Percentiles rank a stretch among this genome's conserved stretches.
These are phyloP conservation scores for Metopia argyrocephala DNA, from an alignment of 2,888 invertebrate species.

Conservation along the genomic window DNA sequence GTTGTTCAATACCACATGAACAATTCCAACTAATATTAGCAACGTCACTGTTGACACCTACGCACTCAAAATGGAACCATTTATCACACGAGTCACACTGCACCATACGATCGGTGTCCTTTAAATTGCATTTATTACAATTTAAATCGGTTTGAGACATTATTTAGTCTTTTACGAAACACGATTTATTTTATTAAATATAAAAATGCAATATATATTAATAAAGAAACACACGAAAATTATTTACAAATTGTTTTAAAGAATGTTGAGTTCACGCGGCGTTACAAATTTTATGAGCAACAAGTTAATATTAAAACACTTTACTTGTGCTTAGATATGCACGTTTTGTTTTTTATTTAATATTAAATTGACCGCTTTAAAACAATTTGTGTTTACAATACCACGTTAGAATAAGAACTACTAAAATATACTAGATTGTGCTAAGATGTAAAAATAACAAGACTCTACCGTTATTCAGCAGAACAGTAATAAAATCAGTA, in stretches of 20 bases:
- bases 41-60: too few relatives aligned
- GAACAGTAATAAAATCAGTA: too few relatives aligned
- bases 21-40: too few relatives aligned
- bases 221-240: too few relatives aligned
- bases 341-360: neutral
- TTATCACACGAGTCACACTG: slow-evolving; percentile 26
- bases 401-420: slow-evolving; percentile 1
- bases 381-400: neutral
- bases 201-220: neutral
- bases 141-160: slow-evolving; percentile 15
- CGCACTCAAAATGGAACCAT: too few relatives aligned
- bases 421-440: neutral
- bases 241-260: too few relatives aligned
- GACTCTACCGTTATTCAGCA: too few relatives aligned
- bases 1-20: too few relatives aligned
- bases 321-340: neutral
- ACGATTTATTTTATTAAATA: slow-evolving; percentile 1
- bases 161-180: neutral
- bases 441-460: too few relatives aligned
- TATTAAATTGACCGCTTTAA: neutral
- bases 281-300: neutral
- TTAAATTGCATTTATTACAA: slow-evolving; percentile 26
- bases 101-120: slow-evolving; percentile 43
- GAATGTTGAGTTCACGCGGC: neutral
- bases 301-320: neutral